A percentile compares a stretch with the other conserved stretches of the same genome.
phyloP scores from a whole-genome alignment of 2,888 invertebrate species.

The Rotaria sp. region DNA sequence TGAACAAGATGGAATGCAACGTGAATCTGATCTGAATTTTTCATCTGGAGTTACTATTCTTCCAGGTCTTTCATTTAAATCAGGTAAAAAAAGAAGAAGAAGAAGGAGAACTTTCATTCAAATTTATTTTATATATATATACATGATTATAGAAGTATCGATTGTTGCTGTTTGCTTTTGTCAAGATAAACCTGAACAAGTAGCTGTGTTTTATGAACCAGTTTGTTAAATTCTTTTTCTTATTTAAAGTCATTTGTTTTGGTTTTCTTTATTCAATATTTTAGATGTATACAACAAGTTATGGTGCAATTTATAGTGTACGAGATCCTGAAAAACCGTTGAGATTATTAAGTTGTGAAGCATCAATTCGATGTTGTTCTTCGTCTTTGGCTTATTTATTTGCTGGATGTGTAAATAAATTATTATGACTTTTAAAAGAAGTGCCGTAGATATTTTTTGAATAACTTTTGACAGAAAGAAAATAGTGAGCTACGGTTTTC shows the following conservation, averaged over 20 bases:
- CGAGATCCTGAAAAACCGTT: background rate
- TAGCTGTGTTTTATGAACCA: background rate
- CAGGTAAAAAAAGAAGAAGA: background rate
- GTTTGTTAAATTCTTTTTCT: background rate
- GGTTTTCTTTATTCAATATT: background rate
- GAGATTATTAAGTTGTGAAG: background rate
- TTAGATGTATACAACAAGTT: background rate
- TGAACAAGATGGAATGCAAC: background rate
- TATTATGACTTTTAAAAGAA: no score
- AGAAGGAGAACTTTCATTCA: background rate
- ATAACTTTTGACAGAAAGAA: no score
- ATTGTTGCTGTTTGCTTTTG: conserved; percentile 5
- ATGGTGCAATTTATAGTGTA: conserved; percentile 13
- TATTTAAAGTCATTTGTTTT: background rate
- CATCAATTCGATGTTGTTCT: background rate
- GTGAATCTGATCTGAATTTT: background rate
- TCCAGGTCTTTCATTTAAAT: background rate
- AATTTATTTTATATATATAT: background rate
- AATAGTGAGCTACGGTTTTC: no score
- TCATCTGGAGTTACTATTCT: background rate
- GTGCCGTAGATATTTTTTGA: no score
- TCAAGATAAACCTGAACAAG: background rate
- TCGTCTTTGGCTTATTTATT: background rate
- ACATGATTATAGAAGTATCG: background rate
- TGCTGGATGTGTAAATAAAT: conserved; percentile 13